Percentiles rank a stretch among this genome's conserved stretches.
Conservation (phyloP, 1,140 invertebrate species). For the Drosophila insularis region DNA sequence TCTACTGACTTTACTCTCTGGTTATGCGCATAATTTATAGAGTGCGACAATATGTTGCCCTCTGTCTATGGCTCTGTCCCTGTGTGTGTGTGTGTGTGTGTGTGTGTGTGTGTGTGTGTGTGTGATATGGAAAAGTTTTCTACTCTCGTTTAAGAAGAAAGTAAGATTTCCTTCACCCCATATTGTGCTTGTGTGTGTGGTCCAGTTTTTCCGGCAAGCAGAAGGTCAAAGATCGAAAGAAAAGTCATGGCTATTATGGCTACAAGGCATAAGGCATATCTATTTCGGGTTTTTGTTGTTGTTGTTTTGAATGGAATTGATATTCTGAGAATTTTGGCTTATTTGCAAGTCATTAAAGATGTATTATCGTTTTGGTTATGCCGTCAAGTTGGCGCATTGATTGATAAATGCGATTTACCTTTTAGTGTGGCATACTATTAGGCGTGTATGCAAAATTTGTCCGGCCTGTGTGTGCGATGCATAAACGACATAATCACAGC, state of each 20-base stretch:
- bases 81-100: conserved; percentile 7
- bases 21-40: conserved; percentile 80
- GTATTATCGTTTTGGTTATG: neutral
- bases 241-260: conserved; percentile 47
- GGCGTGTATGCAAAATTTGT: neutral
- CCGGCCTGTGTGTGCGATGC: neutral
- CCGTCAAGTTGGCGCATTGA: conserved; percentile 19
- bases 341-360: conserved; percentile 45
- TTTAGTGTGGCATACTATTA: conserved; percentile 24
- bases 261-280: conserved; percentile 7
- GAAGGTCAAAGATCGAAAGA: conserved; percentile 36
- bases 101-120: neutral
- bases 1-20: conserved; percentile 34
- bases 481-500: conserved; percentile 70
- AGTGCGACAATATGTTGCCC: conserved; percentile 77
- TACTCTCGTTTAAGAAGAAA: conserved; percentile 58
- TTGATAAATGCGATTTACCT: conserved; percentile 74
- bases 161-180: conserved; percentile 58
- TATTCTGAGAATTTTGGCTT: conserved; percentile 30
- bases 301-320: conserved; percentile 8
- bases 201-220: conserved; percentile 32
- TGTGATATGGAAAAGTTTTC: conserved; percentile 52
- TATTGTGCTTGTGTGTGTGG: conserved; percentile 29
- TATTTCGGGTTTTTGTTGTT: neutral
- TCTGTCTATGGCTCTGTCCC: conserved; percentile 30